Evolutionary conservation across 35 echinoderm and acorn worm genomes (phyloP).

Genomic region (Stichopus chloronotus): DNA sequence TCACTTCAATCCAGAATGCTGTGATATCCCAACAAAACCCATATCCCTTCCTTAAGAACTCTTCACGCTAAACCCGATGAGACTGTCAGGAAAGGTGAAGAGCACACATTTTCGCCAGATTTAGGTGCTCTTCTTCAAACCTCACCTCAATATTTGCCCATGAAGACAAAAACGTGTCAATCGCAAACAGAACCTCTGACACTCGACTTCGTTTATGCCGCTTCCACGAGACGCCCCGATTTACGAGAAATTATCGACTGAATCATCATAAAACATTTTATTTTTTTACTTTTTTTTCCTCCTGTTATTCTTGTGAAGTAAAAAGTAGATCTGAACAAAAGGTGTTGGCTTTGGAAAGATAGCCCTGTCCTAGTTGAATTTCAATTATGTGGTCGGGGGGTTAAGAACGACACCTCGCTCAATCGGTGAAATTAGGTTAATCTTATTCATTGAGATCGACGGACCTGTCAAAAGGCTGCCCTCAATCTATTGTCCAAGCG

Average conservation of each 20-base stretch:
- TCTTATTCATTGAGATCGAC: conserved; percentile 51
- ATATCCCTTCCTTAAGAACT: too few relatives aligned
- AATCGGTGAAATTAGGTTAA: conserved; percentile 46
- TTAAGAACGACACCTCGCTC: neutral
- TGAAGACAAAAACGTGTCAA: neutral
- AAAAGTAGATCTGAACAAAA: conserved; percentile 1
- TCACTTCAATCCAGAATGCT: too few relatives aligned
- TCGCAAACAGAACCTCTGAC: neutral
- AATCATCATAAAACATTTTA: neutral
- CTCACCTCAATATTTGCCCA: neutral
- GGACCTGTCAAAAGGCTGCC: conserved; percentile 50
- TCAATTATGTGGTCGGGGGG: conserved; percentile 5
- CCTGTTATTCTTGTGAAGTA: neutral
- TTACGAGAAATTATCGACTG: neutral
- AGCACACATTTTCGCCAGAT: too few relatives aligned
- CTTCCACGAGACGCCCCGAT: neutral
- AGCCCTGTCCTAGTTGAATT: conserved; percentile 16
- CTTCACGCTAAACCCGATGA: too few relatives aligned
- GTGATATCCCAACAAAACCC: too few relatives aligned
- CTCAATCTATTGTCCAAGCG: conserved; percentile 51
- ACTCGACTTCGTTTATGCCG: neutral
- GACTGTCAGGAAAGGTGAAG: too few relatives aligned
- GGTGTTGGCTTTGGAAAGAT: conserved; percentile 5
- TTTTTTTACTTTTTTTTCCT: neutral
- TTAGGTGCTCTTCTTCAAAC: too few relatives aligned